phyloP scores from a whole-genome alignment of 2,888 invertebrate species.

The Malthinus seriepunctatus region DNA sequence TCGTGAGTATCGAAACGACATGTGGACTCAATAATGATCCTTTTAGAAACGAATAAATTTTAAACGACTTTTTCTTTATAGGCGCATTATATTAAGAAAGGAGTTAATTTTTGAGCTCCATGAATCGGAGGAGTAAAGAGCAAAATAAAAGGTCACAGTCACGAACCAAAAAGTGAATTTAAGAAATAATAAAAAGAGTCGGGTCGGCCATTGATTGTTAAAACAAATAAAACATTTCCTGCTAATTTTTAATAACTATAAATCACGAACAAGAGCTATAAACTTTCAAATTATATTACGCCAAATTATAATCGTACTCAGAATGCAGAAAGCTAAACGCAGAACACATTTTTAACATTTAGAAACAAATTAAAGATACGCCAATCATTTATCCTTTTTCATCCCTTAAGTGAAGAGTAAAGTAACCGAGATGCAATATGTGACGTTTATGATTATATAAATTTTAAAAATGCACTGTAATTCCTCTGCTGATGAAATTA shows the following conservation, averaged over 20 bases:
- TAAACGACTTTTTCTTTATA: slow-evolving; percentile 4
- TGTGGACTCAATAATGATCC: slow-evolving; percentile 25
- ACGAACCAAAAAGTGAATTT: too few relatives aligned
- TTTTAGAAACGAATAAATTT: slow-evolving; percentile 24
- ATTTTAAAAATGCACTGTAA: slow-evolving; percentile 48
- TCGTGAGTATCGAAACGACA: slow-evolving; percentile 22
- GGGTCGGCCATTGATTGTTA: slow-evolving; percentile 17
- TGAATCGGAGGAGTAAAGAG: too few relatives aligned
- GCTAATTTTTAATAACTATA: slow-evolving; percentile 51
- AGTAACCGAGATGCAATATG: slow-evolving; percentile 44
- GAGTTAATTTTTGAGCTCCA: too few relatives aligned
- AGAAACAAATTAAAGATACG: slow-evolving; percentile 38
- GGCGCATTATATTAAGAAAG: not conserved
- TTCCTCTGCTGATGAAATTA: slow-evolving; percentile 50
- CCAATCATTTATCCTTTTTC: slow-evolving; percentile 31
- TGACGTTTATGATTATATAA: slow-evolving; percentile 44
- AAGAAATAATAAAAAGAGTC: slow-evolving; percentile 2
- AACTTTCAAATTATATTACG: slow-evolving; percentile 50
- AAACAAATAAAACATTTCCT: slow-evolving; percentile 30
- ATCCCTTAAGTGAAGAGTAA: slow-evolving; percentile 41
- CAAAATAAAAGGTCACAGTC: too few relatives aligned
- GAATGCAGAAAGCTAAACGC: slow-evolving; percentile 37
- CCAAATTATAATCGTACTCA: slow-evolving; percentile 47
- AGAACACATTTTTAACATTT: slow-evolving; percentile 38
- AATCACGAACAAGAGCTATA: slow-evolving; percentile 48